phyloP scores from a whole-genome alignment of 2,113 vertebrate genomes.

The Xiphophorus couchianus region DNA sequence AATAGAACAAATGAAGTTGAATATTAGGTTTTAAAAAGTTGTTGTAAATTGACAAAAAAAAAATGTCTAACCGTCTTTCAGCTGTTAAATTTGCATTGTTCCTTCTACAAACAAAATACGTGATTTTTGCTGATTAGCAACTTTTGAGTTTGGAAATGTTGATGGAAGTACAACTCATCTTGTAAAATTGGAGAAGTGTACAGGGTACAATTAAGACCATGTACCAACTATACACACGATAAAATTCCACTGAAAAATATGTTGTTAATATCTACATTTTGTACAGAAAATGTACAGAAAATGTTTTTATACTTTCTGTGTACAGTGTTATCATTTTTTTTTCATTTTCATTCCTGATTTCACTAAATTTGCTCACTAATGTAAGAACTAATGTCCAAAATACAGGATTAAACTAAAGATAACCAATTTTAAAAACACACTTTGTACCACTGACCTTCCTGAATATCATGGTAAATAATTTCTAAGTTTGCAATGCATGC shows the following conservation, averaged over 20 bases:
- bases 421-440: not conserved
- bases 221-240: no score
- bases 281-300: no score
- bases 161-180: not conserved
- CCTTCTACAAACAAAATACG: no score
- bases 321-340: not conserved
- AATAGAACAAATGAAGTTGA: no score
- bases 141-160: not conserved
- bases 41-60: not conserved
- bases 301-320: not conserved
- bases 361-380: not conserved
- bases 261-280: no score
- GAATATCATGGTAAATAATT: not conserved
- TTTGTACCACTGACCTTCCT: not conserved
- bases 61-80: not conserved
- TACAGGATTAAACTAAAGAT: not conserved
- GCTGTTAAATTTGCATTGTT: not conserved
- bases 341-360: not conserved
- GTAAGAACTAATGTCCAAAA: not conserved
- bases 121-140: not conserved
- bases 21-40: not conserved
- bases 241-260: no score
- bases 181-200: no score
- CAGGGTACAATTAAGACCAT: no score
- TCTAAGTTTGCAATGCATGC: no score